Evolutionary conservation across 2,888 invertebrate species (phyloP), one percentile per base, ranked within the genome.

Genomic region (Dysmachus trigonus): DNA sequence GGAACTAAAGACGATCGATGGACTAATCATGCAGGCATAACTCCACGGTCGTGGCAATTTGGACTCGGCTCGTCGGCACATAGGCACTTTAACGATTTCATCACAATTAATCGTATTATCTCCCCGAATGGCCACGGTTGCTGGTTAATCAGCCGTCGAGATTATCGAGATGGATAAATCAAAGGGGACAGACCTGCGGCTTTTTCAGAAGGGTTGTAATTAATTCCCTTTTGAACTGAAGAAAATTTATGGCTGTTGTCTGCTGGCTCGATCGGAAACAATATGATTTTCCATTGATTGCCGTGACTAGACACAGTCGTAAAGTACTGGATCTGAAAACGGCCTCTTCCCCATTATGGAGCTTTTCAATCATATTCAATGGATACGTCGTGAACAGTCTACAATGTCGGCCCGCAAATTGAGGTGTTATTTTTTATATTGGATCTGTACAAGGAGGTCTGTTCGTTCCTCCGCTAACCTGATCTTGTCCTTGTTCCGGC

Each of bases 91-190:
- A 38, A 38, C 79, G 79, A 79, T 79, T 79, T 47, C 51, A 31
- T 41, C 79, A 47, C 51, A 51, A 79, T 79, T 79, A 79, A 79
- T 51, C 79, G 51, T 15, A 51, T 79, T 79, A 79, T 51, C 76
- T n/a, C 38, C 38, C 73, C 73, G 35, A 31, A 73, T 73, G 35
- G 73, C 62, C 62, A 62, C 27, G 62, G 62, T 62, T 62, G 62
- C 62, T 62, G 62, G 62, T 62, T 62, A 62, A 62, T 62, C 62
- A 62, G 10, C 62, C 13, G 18, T 27, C 18, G 18, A 18, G 62
- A 62, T 62, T 27, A 62, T 27, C 62, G 62, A 22, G 62, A 62
- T 62, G 62, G 62, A 22, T 62, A 62, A 62, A 62, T 62, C 62
- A 62, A 62, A 62, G 27, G 62, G 62, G 62, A 62, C 62, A 62